Base-by-base conservation (phyloP, 1,140 invertebrate genomes). In the Trichogramma pretiosum region DNA sequence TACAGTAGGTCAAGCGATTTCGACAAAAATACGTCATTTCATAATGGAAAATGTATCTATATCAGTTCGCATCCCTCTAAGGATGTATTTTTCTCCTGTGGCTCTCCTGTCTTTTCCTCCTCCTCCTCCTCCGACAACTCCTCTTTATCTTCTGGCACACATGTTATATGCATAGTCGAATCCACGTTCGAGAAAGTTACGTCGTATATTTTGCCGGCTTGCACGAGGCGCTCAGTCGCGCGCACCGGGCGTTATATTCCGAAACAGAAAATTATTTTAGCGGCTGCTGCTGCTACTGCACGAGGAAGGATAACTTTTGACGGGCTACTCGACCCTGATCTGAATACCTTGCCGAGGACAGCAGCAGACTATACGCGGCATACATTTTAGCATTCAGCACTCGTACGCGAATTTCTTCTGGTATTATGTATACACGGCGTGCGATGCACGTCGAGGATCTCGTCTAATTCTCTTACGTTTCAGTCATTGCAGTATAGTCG, bases 241-340 rank as follows among this genome's bases (percentile, higher is more conserved):
- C 33, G 17, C 50, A 39, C 49, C 30, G 35, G 42, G 48, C 28
- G 49, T 53, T 50, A 58, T n/a, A n/a, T 62, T 63, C 60, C 59
- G 50, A 60, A 61, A 52, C 54, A 53, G 53, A 50, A 60, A 61
- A 63, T 67, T 62, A 67, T 60, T 63, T 63, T 59, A 56, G 38
- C 57, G 41, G 50, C 38, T 35, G 36, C 34, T 51, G 34, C 43
- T 32, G n/a, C n/a, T n/a, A n/a, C n/a, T n/a, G n/a, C n/a, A n/a
- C n/a, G n/a, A n/a, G n/a, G n/a, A n/a, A 26, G 19, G 42, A 46
- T 11, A 50, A 54, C 47, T 53, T 53, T 49, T 49, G 52, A 50
- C 52, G 43, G 39, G 44, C 33, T 26, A 46, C 46, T 53, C 41
- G 33, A 19, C 32, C 40, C 52, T 48, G 48, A 54, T 51, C 49